Percentiles rank a stretch among this genome's conserved stretches.
These are phyloP conservation scores for Pachypsylla venusta DNA, from an alignment of 1,140 invertebrate species.

Conservation along the genomic window DNA sequence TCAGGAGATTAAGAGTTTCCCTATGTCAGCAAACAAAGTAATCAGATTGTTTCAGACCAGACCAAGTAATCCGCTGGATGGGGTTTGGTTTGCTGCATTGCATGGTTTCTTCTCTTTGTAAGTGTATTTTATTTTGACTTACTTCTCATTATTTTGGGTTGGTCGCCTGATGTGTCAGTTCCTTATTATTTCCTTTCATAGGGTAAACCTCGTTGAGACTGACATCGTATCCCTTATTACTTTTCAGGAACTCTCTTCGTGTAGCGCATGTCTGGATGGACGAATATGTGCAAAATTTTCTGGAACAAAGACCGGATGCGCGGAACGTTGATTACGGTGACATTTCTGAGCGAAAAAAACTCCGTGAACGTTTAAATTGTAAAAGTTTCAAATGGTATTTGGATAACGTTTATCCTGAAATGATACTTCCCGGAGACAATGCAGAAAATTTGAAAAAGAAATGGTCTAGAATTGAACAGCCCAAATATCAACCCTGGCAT, in stretches of 20 bases:
- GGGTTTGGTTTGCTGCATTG: no score
- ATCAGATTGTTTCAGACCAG: no score
- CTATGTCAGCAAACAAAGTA: no score
- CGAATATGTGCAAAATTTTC: slow-evolving; percentile 69
- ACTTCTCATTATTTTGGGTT: no score
- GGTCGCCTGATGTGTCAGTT: no score
- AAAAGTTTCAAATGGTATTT: slow-evolving; percentile 89
- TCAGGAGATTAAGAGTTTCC: no score
- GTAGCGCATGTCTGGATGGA: slow-evolving; percentile 90
- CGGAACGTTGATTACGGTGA: slow-evolving; percentile 57
- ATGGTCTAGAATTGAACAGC: slow-evolving; percentile 41
- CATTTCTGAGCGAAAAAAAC: slow-evolving; percentile 49
- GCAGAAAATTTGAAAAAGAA: slow-evolving; percentile 40
- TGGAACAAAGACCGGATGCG: slow-evolving; percentile 48
- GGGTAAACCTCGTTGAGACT: no score
- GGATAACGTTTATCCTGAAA: slow-evolving; percentile 76
- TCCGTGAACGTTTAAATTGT: slow-evolving; percentile 60
- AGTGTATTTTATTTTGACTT: no score
- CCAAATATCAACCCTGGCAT: slow-evolving; percentile 62
- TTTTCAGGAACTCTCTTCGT: slow-evolving; percentile 59
- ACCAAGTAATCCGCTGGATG: no score
- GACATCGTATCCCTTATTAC: no score
- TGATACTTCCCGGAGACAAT: slow-evolving; percentile 47
- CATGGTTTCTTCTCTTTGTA: no score
- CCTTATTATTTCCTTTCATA: no score